Conservation (phyloP, 2,113 vertebrate genomes). For the Andinoacara biseriatus region DNA sequence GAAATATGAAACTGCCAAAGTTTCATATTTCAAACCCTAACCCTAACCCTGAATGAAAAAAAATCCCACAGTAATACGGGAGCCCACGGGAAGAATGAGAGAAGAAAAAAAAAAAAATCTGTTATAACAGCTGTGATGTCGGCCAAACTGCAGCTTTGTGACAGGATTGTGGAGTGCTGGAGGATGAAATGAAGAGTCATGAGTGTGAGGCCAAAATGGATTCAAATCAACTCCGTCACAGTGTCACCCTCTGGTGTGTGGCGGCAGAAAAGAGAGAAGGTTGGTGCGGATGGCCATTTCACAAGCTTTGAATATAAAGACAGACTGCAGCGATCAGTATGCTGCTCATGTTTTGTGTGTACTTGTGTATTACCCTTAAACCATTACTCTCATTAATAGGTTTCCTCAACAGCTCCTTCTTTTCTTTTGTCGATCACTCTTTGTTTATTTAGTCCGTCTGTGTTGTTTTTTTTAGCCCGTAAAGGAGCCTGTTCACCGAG, state of each 20-base stretch:
- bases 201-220: conserved; percentile 37
- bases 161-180: conserved; percentile 26
- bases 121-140: conserved; percentile 59
- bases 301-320: neutral
- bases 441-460: conserved; percentile 10
- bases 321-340: conserved; percentile 11
- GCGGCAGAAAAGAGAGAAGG: neutral
- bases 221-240: conserved; percentile 31
- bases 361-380: conserved; percentile 13
- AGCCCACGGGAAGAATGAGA: conserved; percentile 48
- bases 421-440: neutral
- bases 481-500: conserved; percentile 32
- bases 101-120: conserved; percentile 25
- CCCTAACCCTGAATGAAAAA: conserved; percentile 35
- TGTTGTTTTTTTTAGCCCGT: conserved; percentile 13
- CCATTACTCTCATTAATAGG: conserved; percentile 27
- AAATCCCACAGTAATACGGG: conserved; percentile 48
- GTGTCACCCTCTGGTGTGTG: neutral
- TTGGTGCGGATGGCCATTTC: neutral
- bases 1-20: neutral
- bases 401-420: conserved; percentile 24
- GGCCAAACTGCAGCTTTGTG: conserved; percentile 45
- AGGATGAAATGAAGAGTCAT: conserved; percentile 37
- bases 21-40: neutral
- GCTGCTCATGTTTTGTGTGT: neutral